A percentile compares a stretch with the other conserved stretches of the same genome.
Conservation (phyloP, 1,140 invertebrate genomes). For the Hycleus phaleratus region DNA sequence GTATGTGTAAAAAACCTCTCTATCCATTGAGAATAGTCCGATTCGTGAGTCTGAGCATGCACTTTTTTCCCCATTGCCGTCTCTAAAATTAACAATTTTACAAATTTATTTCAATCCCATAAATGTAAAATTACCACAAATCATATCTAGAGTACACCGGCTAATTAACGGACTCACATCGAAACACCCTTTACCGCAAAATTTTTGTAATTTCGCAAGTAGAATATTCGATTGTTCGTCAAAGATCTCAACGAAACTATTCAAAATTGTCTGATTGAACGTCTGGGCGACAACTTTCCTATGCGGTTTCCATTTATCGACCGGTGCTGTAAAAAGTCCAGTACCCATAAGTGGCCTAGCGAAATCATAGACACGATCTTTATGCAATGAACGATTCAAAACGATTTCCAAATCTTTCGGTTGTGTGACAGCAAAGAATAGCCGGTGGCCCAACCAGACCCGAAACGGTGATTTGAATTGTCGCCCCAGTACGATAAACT, state of each 20-base stretch:
- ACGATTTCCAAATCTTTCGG: constrained; percentile 8
- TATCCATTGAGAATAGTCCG: too few species aligned
- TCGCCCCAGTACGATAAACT: neutral
- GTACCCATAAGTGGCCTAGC: constrained; percentile 1
- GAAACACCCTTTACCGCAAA: constrained; percentile 7
- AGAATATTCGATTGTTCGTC: constrained; percentile 16
- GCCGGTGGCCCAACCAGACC: constrained; percentile 3
- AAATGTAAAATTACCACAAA: constrained; percentile 13
- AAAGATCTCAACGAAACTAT: constrained; percentile 24
- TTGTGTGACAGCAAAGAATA: neutral
- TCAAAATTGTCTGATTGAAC: constrained; percentile 24
- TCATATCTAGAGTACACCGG: constrained; percentile 12
- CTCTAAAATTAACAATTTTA: constrained; percentile 15
- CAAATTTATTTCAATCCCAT: neutral
- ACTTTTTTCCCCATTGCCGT: too few species aligned
- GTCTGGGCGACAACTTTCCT: constrained; percentile 24
- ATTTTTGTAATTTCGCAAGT: constrained; percentile 17
- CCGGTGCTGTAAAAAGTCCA: constrained; percentile 13
- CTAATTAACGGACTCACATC: constrained; percentile 11
- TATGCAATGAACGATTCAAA: constrained; percentile 1
- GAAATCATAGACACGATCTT: neutral
- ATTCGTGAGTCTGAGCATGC: too few species aligned
- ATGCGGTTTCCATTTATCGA: constrained; percentile 23
- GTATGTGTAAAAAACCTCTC: too few species aligned
- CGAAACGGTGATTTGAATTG: neutral